Conservation (phyloP, 2,888 invertebrate genomes). For the Thereva unica region DNA sequence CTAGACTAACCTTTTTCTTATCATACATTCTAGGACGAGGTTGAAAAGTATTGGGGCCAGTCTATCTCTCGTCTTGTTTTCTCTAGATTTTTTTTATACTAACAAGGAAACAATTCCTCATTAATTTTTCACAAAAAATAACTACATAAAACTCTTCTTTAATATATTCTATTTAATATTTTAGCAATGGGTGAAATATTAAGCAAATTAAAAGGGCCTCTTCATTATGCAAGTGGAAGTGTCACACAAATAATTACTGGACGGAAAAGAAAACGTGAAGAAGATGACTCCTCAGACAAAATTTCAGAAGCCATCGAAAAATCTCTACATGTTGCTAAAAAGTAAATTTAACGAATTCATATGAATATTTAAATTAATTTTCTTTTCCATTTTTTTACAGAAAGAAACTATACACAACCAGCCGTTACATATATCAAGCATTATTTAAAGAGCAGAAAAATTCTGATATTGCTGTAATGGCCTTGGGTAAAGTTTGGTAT, state of each 20-base stretch:
- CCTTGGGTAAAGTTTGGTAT: constrained; percentile 72
- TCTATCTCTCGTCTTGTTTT: too few species aligned
- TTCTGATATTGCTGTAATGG: constrained; percentile 74
- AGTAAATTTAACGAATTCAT: constrained; percentile 55
- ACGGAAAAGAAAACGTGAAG: constrained; percentile 63
- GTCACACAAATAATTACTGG: constrained; percentile 58
- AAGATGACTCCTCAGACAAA: constrained; percentile 56
- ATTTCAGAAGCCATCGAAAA: constrained; percentile 62
- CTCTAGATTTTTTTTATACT: too few species aligned
- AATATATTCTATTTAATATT: not conserved
- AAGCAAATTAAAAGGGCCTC: constrained; percentile 52
- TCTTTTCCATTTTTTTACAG: constrained; percentile 45
- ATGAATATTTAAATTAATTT: not conserved
- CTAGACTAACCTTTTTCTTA: too few species aligned
- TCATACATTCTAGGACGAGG: too few species aligned
- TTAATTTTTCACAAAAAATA: too few species aligned
- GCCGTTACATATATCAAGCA: constrained; percentile 78
- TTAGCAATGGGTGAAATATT: constrained; percentile 59
- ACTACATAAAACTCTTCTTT: not conserved
- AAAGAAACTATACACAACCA: constrained; percentile 71
- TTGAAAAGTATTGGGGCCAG: too few species aligned
- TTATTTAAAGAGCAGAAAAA: constrained; percentile 75
- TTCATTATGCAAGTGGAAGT: constrained; percentile 55
- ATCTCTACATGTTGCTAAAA: constrained; percentile 67
- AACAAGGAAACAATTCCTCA: too few species aligned